Evolutionary conservation across 2,888 invertebrate species (phyloP), one percentile per base, ranked within the genome.

Genomic region (Neoscelio sp.): DNA sequence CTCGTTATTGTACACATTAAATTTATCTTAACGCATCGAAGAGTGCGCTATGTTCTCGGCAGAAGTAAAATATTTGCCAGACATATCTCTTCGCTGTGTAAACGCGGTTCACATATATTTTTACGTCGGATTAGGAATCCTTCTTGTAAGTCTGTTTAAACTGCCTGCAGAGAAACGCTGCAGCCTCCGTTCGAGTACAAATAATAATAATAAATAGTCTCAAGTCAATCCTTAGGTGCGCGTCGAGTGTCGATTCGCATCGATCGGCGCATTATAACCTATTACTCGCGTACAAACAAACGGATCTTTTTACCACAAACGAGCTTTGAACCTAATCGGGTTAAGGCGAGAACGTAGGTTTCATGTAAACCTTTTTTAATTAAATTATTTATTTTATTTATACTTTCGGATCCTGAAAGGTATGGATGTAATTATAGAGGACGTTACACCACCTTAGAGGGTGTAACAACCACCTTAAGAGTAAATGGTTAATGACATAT

Each of bases 61-160:
- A 78, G 64, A 83, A 83, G 83, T 84, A 81, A 83, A 85, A 85
- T 83, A 85, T 86, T 86, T 86, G 82, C 80, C 80, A 79, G 70
- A 71, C 62, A 70, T 73, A 58, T 58, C 46, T 60, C 42, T 64
- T 71, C 64, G 71, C 71, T 70, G 78, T 65, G 80, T 80, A 85
- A 84, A 84, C 78, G 70, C 68, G 56, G 73, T 54, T 80, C 80
- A 80, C 82, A 74, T 82, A 77, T 85, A 85, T 85, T 86, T 84
- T 84, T 83, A 75, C 76, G 77, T 58, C 64, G 81, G 82, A 84
- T 84, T 82, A 84, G 80, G 73, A 81, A 82, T 83, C 82, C 83
- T 77, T 78, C 74, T 81, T 76, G 81, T 83, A 83, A 84, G 83
- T 83, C 83, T 71, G 82, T 81, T 83, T 80, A 82, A 82, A 84